Base-by-base conservation (phyloP, 2,113 vertebrate genomes). In the Cercopithecus mona region DNA sequence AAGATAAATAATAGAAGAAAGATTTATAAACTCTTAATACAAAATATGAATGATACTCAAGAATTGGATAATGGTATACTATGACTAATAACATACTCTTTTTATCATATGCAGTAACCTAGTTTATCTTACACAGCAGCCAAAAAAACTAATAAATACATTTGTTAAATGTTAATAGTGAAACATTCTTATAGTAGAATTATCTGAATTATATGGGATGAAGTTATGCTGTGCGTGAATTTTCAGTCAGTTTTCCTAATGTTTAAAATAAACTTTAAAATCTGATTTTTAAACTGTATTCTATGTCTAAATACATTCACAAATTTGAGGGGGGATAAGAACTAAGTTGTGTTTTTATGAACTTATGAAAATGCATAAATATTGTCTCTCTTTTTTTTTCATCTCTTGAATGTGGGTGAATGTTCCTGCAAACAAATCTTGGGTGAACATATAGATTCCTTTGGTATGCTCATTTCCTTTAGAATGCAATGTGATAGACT, bases 361-460 rank as follows among this genome's bases (percentile, higher is more conserved):
- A 93, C 89, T 97, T 97, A 75, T 98, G 84, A 96, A 98, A 98
- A 98, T 98, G 79, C 92, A 96, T 98, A 98, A 98, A 98, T 96
- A 93, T 88, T 98, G 95, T 97, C 96, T 97, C 16, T 98, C 1
- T 8, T 20, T 98, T 98, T 94, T 98, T 98, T 99, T 98, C 98
- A 98, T 99, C 99, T 99, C 98, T 99, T 99, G 98, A 99, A 98
- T 99, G 97, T 99, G 99, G 98, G 98, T 99, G 98, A 99, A 99
- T 99, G 98, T 99, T 99, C 98, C 99, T 99, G 99, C 98, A 99
- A 45, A 80, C 43, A 59, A 99, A 99, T 95, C 98, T 98, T 99
- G 98, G 98, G 98, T 98, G 98, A 99, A 99, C 99, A 95, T 99
- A 97, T 99, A 99, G 99, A 99, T 99, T 99, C 98, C 97, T 99